Base-by-base conservation (phyloP, 2,113 vertebrate species). In the Cynopterus brachyotis region DNA sequence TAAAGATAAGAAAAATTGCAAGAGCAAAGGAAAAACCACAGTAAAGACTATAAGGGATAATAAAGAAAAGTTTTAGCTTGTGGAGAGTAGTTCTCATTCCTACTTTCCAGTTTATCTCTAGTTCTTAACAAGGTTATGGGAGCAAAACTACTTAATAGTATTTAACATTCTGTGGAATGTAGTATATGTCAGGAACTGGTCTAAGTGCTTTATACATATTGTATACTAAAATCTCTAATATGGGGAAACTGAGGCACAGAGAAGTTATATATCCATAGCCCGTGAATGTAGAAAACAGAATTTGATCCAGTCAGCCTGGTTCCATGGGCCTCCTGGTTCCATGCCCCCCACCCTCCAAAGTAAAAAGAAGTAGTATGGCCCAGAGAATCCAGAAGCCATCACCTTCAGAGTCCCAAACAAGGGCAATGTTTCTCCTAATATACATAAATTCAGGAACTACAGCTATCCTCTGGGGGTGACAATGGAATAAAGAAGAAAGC, bases 1-100 rank as follows among this genome's bases (percentile, higher is more conserved):
- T 81, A 85, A 45, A 97, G 50, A 64, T 37, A 95, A 90, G 62
- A 85, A 88, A 93, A 93, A 91, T 76, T 75, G 93, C n/a, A 96
- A 96, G 45, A 62, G 55, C 70, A 92, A 4, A 93, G 45, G 37
- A 72, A 92, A 91, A 91, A 15, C 70, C 91, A 92, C 13, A 85
- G 30, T 93, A 88, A 95, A 91, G 42, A 78, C 37, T 75, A 2
- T 83, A 50, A 67, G 15, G 55, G 24, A 87, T 7, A 78, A 78
- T 19, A 79, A 81, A 92, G n/a, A 60, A 15, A 93, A 59, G 24
- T 76, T 69, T 90, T 50, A 96, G 69, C 22, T 69, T 91, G 37
- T 64, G n/a, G 19, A 92, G 24, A 86, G 35, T 45, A 76, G 10
- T 90, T 78, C 35, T 82, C 55, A 94, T 60, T 55, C 22, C 66